Percentiles rank a stretch among this genome's conserved stretches.
These are phyloP conservation scores for Diploscapter pachys DNA, from an alignment of 1,140 invertebrate species.

Conservation along the genomic window DNA sequence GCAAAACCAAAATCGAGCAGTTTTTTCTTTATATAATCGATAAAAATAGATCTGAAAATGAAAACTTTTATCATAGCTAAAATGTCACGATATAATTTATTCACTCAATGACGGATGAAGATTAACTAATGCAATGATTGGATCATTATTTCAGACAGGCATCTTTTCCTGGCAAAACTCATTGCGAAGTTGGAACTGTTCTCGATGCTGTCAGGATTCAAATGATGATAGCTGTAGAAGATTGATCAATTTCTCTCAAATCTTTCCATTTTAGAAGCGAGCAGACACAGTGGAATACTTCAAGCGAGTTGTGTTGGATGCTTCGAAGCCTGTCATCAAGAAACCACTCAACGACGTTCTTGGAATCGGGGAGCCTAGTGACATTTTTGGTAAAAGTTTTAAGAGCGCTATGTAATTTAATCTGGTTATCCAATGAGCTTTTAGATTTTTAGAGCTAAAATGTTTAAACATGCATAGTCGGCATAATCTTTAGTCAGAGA, in stretches of 20 bases:
- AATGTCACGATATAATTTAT: neutral
- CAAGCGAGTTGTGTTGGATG: constrained; percentile 28
- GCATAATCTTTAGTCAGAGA: constrained; percentile 6
- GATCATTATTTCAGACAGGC: constrained; percentile 25
- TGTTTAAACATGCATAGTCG: neutral
- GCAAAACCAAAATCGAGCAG: no score
- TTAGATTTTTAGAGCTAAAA: no score
- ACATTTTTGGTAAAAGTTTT: no score
- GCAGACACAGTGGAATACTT: constrained; percentile 38
- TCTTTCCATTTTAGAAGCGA: constrained; percentile 28
- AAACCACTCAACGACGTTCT: constrained; percentile 21
- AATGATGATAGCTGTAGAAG: constrained; percentile 15
- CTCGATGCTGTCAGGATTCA: constrained; percentile 22
- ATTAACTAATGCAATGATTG: constrained; percentile 2
- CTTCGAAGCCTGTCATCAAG: constrained; percentile 25
- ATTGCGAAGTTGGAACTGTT: constrained; percentile 29
- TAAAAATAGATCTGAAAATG: neutral
- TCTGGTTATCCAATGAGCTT: no score
- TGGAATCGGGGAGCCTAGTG: neutral
- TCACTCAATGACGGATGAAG: neutral
- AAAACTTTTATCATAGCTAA: neutral
- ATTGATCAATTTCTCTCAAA: neutral
- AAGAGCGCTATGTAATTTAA: no score
- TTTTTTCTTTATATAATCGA: neutral
- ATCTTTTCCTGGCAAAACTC: constrained; percentile 20